Evolutionary conservation across 1,140 invertebrate species (phyloP).

Genomic region (Platorchestia sp.): DNA sequence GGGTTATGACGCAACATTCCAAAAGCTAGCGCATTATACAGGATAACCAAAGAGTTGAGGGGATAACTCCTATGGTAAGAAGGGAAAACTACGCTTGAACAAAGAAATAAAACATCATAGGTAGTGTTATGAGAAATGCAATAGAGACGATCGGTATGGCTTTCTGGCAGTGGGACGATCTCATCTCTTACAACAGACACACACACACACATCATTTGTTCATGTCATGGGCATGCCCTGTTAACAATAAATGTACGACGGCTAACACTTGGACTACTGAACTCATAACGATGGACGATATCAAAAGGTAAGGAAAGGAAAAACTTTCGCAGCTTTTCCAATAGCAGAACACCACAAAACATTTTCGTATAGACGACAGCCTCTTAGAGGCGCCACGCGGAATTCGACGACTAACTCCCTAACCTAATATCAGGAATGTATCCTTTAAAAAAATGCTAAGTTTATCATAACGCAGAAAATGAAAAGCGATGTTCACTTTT

Average conservation of each 20-base stretch:
- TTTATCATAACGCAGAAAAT: not conserved
- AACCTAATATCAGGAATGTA: not conserved
- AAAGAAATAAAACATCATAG: not conserved
- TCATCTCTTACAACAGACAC: not conserved
- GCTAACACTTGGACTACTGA: constrained; percentile 2
- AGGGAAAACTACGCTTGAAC: not conserved
- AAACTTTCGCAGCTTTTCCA: not conserved
- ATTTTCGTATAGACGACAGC: not conserved
- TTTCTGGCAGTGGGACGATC: not conserved
- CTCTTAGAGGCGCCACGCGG: not conserved
- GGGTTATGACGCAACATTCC: not conserved
- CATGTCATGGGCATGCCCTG: not conserved
- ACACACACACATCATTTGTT: not conserved
- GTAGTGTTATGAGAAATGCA: not conserved
- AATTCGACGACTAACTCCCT: not conserved
- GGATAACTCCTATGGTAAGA: not conserved
- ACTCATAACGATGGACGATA: not conserved
- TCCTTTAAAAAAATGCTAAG: not conserved
- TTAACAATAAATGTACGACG: not conserved
- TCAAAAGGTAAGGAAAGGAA: not conserved
- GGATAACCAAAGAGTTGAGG: not conserved
- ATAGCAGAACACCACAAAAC: not conserved
- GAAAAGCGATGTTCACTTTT: not conserved
- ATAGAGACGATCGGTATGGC: not conserved
- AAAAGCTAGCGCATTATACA: not conserved